Base-by-base conservation (phyloP, 1,140 invertebrate genomes). In the Drosophila orosa region DNA sequence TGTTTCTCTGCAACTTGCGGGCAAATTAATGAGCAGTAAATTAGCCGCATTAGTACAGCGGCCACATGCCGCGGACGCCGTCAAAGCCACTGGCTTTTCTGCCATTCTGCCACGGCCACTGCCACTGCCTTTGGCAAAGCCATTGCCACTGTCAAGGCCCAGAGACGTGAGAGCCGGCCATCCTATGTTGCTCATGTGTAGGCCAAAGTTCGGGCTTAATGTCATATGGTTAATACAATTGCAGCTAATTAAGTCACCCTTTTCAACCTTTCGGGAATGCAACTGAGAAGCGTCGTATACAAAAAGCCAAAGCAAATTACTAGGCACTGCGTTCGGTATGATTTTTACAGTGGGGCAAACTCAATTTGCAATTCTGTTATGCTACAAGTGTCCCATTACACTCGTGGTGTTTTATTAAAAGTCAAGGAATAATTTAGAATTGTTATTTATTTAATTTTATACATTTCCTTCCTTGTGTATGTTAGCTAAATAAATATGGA, bases 11-110 rank as follows among this genome's bases (percentile, higher is more conserved):
- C 80, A 90, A 80, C 74, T 89, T 84, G 80, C 80, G 22, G 45
- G 77, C 50, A 89, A 89, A 89, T 84, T 89, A 89, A 89, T 89
- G 84, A 89, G 84, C 80, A 85, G 73, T 90, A 89, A 89, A 89
- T 89, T 84, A 90, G 74, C 84, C 68, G 74, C 84, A 74, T 89
- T 89, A 90, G 85, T 75, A 63, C 78, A 61, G 45, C 60, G 61
- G 40, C 60, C 62, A 35, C 62, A 63, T 74, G 58, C 31, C 42
- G 57, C 47, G 40, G 59, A 67, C 78, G 39, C 39, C 52, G 44
- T 25, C 42, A 22, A 63, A 63, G 45, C 71, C 44, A 66, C 39
- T 69, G 40, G 27, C 48, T 61, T 39, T 42, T 27, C 39, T 25
- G 35, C 56, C 66, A 73, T 52, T 68, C 61, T 65, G 45, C 35